Evolutionary conservation across 1,140 invertebrate genomes (phyloP).

Genomic region (Ephestia elutella): DNA sequence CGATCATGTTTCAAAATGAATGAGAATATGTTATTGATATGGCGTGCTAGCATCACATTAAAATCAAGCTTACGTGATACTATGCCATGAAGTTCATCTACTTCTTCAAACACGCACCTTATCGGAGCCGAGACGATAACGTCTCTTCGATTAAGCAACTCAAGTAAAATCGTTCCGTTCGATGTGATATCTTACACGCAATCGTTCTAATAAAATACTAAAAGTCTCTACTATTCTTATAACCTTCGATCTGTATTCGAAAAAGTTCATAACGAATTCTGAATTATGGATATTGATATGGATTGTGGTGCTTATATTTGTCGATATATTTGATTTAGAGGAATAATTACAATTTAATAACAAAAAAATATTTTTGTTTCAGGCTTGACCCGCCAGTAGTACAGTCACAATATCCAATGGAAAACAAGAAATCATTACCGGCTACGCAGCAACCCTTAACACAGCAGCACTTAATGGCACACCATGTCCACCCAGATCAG

Average conservation of each 20-base stretch:
- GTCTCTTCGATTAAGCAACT: constrained; percentile 37
- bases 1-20: too few species aligned
- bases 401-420: constrained; percentile 78
- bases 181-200: constrained; percentile 27
- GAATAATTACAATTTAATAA: too few species aligned
- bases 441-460: constrained; percentile 67
- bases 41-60: too few species aligned
- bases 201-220: neutral
- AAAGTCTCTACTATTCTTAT: too few species aligned
- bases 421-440: constrained; percentile 78
- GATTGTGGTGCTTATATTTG: too few species aligned
- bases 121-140: constrained; percentile 38
- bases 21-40: too few species aligned
- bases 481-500: constrained; percentile 69
- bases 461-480: constrained; percentile 67
- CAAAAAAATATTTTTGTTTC: constrained; percentile 53
- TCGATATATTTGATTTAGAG: too few species aligned
- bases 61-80: neutral
- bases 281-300: too few species aligned
- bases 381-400: constrained; percentile 81
- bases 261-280: too few species aligned
- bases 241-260: too few species aligned
- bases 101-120: constrained; percentile 34
- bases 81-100: constrained; percentile 20
- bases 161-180: constrained; percentile 35